phyloP scores from a whole-genome alignment of 2,888 invertebrate genomes.

The Erebia epiphron region DNA sequence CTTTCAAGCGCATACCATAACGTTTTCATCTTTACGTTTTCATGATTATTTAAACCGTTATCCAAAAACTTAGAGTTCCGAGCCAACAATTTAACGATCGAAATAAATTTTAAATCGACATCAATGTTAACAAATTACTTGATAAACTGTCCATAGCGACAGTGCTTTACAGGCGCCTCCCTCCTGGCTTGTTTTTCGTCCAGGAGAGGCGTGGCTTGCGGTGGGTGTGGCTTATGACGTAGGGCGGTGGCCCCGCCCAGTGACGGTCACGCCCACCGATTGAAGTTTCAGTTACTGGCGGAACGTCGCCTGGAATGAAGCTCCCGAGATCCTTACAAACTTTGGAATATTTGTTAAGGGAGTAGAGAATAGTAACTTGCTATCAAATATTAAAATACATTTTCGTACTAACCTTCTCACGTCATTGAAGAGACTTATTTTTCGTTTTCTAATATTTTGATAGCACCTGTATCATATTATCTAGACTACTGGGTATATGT shows the following conservation, averaged over 20 bases:
- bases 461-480: too few relatives aligned
- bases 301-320: slow-evolving; percentile 65
- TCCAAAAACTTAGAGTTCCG: slow-evolving; percentile 27
- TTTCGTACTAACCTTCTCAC: neutral
- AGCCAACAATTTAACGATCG: slow-evolving; percentile 39
- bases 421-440: neutral
- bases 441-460: neutral
- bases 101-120: slow-evolving; percentile 71
- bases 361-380: neutral
- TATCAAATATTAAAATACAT: neutral
- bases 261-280: slow-evolving; percentile 66
- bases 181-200: slow-evolving; percentile 74
- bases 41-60: slow-evolving; percentile 9
- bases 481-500: too few relatives aligned
- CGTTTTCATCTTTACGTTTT: neutral
- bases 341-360: neutral
- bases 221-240: slow-evolving; percentile 57
- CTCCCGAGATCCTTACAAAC: slow-evolving; percentile 45
- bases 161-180: slow-evolving; percentile 69
- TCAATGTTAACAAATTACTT: slow-evolving; percentile 80
- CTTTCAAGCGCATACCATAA: too few relatives aligned
- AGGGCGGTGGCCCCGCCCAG: slow-evolving; percentile 62
- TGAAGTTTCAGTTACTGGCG: slow-evolving; percentile 70
- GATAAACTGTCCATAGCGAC: slow-evolving; percentile 80
- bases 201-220: slow-evolving; percentile 54